These are phyloP conservation scores for Podarcis muralis DNA, from an alignment of 2,113 vertebrate species.

Conservation along the genomic window DNA sequence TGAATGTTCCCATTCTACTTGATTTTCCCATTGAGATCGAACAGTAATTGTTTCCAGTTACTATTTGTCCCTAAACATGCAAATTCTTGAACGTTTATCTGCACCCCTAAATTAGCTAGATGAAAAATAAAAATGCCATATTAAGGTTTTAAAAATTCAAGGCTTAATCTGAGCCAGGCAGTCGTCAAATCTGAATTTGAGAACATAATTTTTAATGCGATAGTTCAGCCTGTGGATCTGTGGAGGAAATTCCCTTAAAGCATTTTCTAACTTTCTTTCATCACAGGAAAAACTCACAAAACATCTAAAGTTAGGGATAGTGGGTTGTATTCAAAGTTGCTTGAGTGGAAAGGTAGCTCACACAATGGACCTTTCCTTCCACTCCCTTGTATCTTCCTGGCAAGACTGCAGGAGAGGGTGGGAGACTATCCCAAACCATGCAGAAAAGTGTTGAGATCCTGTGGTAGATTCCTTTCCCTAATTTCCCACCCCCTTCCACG, in stretches of 20 bases:
- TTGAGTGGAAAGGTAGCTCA: too few relatives aligned
- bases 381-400: too few relatives aligned
- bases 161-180: not conserved
- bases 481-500: too few relatives aligned
- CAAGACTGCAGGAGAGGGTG: too few relatives aligned
- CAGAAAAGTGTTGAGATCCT: too few relatives aligned
- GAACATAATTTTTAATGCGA: not conserved
- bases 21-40: not conserved
- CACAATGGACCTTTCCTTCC: too few relatives aligned
- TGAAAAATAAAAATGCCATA: not conserved
- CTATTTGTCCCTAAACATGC: not conserved
- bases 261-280: not conserved
- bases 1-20: not conserved
- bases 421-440: too few relatives aligned
- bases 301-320: too few relatives aligned
- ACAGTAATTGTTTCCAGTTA: not conserved
- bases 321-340: too few relatives aligned
- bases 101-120: too few relatives aligned
- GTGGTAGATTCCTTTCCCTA: too few relatives aligned
- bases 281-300: not conserved
- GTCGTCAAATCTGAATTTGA: not conserved
- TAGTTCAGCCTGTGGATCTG: not conserved
- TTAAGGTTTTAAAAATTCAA: not conserved
- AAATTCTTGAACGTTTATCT: not conserved
- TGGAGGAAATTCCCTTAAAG: not conserved